Evolutionary conservation across 1,140 invertebrate genomes (phyloP), one percentile per base, ranked within the genome.

Genomic region (Bombus soroeensis): DNA sequence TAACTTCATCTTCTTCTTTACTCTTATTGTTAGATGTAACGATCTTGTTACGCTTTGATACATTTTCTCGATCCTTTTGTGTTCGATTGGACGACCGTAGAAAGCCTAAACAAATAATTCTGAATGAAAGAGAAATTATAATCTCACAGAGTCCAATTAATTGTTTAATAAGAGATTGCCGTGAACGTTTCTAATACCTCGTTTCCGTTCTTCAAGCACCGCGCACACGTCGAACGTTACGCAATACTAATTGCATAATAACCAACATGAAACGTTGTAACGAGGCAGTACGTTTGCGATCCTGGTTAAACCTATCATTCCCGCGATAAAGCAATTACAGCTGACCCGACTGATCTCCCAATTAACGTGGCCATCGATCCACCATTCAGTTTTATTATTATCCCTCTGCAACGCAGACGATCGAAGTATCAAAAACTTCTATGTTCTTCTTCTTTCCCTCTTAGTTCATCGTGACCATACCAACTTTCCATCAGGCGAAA

Each of bases 171-270:
- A 39, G 22, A 18, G 59, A 41, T 66, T 66, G 18, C 10, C n/a
- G 13, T 34, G n/a, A 43, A 62, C 41, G 25, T 43, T 73, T 59
- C 53, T 62, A 59, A 81, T 72, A 81, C 13, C 37, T 53, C 1
- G 37, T 39, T 81, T 62, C 68, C 68, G 47, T 72, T 81, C 25
- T 9, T 10, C 37, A 6, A 41, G n/a, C 68, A 12, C 2, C 34
- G 15, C 3, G 34, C n/a, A n/a, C 41, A 22, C 59, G 28, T 12
- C 22, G 28, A 57, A 37, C 68, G 34, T 59, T 41, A n/a, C 79
- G 47, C 28, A 41, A 81, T 62, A 34, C n/a, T 81, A 81, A 81
- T 59, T 81, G 53, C 68, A 73, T 73, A 73, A 81, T 81, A 81
- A 81, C 37, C 39, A 34, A 4, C 28, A 15, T 68, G 81, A 43